Conservation (phyloP, 2,113 vertebrate species). For the Limanda limanda region DNA sequence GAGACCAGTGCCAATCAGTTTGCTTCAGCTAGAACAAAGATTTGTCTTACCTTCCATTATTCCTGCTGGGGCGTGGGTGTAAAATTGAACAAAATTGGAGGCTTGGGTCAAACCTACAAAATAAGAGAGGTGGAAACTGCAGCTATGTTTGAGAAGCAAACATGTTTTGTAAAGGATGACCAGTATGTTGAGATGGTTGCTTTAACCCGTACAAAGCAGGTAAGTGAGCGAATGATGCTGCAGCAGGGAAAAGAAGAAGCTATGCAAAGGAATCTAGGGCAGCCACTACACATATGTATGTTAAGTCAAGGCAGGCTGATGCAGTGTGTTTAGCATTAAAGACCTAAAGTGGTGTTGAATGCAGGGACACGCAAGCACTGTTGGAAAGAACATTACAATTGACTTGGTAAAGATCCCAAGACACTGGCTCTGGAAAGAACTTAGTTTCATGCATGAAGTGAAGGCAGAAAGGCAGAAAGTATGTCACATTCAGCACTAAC, state of each 20-base stretch:
- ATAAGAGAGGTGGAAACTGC: slow-evolving; percentile 8
- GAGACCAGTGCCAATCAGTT: slow-evolving; percentile 7
- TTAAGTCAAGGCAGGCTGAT: not conserved
- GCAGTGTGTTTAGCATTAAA: not conserved
- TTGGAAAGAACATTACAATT: slow-evolving; percentile 9
- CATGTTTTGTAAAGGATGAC: slow-evolving; percentile 6
- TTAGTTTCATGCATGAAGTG: slow-evolving; percentile 23
- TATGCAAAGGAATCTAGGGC: not conserved
- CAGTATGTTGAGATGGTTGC: not conserved
- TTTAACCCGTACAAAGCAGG: slow-evolving; percentile 8
- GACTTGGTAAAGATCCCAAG: not conserved
- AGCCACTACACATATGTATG: slow-evolving; percentile 1
- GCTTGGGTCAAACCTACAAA: slow-evolving; percentile 1
- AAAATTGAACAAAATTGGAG: slow-evolving; percentile 26
- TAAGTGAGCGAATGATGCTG: not conserved
- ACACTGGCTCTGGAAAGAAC: slow-evolving; percentile 4
- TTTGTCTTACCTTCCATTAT: not conserved
- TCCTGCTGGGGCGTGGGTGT: not conserved
- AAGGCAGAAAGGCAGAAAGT: slow-evolving; percentile 22
- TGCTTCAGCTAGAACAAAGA: slow-evolving; percentile 30
- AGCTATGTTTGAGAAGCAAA: slow-evolving; percentile 23
- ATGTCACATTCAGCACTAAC: not conserved
- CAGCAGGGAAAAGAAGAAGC: not conserved
- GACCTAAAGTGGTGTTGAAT: not conserved
- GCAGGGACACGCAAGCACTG: not conserved